Percentiles rank a stretch among this genome's conserved stretches.
phyloP scores from a whole-genome alignment of 2,888 invertebrate species.

The Adelognathus sp. region DNA sequence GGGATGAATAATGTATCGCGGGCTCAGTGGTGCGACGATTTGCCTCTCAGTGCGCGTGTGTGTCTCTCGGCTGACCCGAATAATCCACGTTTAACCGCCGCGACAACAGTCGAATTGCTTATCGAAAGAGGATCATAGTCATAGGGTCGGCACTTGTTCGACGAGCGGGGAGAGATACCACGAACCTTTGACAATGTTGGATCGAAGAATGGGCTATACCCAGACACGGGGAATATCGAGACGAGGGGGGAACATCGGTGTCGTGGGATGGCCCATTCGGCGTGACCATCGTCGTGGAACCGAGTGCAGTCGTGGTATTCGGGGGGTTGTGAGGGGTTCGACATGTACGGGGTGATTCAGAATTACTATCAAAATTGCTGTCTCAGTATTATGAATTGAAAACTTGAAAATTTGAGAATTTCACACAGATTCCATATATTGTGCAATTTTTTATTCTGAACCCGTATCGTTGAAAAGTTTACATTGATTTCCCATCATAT shows the following conservation, averaged over 20 bases:
- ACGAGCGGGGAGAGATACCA: constrained; percentile 15
- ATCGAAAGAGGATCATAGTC: constrained; percentile 54
- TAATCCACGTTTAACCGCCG: constrained; percentile 7
- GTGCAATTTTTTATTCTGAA: no score
- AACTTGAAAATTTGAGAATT: no score
- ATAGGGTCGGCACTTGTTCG: constrained; percentile 14
- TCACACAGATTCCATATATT: no score
- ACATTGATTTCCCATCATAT: no score
- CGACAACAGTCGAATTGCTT: constrained; percentile 36
- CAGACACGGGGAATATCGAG: constrained; percentile 72
- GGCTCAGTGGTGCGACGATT: not conserved
- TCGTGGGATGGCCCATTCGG: constrained; percentile 77
- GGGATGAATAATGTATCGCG: not conserved
- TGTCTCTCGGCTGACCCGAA: not conserved
- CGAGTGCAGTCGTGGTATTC: constrained; percentile 72
- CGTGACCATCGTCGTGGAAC: constrained; percentile 77
- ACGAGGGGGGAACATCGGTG: constrained; percentile 78
- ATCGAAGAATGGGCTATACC: not conserved
- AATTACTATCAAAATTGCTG: no score
- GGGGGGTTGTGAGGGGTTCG: constrained; percentile 68
- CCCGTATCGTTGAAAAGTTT: no score
- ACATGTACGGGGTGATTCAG: no score
- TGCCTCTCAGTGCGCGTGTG: no score
- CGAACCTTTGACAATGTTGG: constrained; percentile 8
- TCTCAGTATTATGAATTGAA: no score